Evolutionary conservation across 2,797 vertebrate species (phyloP).

Genomic region (Ptychobarbus kaznakovi): DNA sequence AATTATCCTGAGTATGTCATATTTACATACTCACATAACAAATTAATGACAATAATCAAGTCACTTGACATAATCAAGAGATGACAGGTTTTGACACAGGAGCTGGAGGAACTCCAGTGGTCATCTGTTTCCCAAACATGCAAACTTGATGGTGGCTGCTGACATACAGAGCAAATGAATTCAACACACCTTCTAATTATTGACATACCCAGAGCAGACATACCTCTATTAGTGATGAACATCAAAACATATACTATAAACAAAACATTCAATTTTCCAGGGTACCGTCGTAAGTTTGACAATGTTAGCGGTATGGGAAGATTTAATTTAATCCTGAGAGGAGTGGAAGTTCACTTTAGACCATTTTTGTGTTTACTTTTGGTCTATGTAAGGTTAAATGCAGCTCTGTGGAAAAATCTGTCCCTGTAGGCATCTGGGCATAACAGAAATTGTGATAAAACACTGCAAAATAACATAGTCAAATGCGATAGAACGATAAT

Average conservation of each 20-base stretch:
- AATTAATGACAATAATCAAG: neutral
- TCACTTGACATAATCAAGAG: neutral
- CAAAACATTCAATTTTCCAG: constrained; percentile 8
- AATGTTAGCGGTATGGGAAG: constrained; percentile 2
- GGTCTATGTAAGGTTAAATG: constrained; percentile 1
- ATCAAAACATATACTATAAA: constrained; percentile 21
- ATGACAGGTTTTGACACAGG: constrained; percentile 38
- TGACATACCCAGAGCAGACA: constrained; percentile 14
- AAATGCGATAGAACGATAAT: constrained; percentile 51
- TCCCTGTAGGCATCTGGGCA: constrained; percentile 37
- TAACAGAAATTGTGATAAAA: constrained; percentile 44
- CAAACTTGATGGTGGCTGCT: constrained; percentile 23
- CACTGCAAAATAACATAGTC: constrained; percentile 52
- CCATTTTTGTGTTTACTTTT: constrained; percentile 22
- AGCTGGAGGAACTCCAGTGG: constrained; percentile 7
- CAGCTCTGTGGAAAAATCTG: constrained; percentile 24
- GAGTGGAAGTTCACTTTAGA: constrained; percentile 1
- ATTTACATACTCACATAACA: constrained; percentile 33
- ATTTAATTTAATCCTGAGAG: neutral
- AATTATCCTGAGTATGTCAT: neutral
- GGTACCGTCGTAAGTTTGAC: neutral
- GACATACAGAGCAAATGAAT: constrained; percentile 4
- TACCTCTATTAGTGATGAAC: neutral
- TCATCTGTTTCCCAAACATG: constrained; percentile 37
- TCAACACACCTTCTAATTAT: constrained; percentile 28